Conservation (phyloP, 2,888 invertebrate genomes). For the Pachliopta kotzebuea region DNA sequence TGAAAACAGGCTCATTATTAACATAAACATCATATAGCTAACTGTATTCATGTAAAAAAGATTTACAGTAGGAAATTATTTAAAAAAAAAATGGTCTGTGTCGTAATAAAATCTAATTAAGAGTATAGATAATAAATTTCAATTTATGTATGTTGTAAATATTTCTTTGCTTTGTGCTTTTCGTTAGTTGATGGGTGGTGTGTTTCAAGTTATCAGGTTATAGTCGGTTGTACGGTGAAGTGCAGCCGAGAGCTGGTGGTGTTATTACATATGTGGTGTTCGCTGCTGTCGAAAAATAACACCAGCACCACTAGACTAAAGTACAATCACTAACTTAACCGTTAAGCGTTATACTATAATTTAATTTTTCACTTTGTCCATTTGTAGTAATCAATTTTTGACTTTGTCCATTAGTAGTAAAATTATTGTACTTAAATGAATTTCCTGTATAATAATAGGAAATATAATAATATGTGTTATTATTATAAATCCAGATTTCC, state of each 20-base stretch:
- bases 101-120: neutral
- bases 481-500: neutral
- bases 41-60: too few relatives aligned
- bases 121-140: neutral
- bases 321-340: constrained; percentile 21
- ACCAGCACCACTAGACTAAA: constrained; percentile 26
- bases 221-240: constrained; percentile 23
- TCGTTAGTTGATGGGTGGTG: constrained; percentile 10
- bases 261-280: constrained; percentile 28
- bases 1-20: too few relatives aligned
- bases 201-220: constrained; percentile 23
- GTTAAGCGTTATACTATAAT: neutral
- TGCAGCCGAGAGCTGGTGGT: constrained; percentile 25
- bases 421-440: too few relatives aligned
- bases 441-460: too few relatives aligned
- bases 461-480: too few relatives aligned
- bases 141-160: neutral
- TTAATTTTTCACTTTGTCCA: constrained; percentile 5
- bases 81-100: too few relatives aligned
- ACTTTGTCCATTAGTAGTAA: too few relatives aligned
- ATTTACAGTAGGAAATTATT: too few relatives aligned
- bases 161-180: neutral
- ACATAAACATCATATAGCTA: too few relatives aligned
- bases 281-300: constrained; percentile 30
- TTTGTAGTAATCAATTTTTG: too few relatives aligned